Evolutionary conservation across 2,113 vertebrate genomes (phyloP), one percentile per base, ranked within the genome.

Genomic region (Barbus barbus): DNA sequence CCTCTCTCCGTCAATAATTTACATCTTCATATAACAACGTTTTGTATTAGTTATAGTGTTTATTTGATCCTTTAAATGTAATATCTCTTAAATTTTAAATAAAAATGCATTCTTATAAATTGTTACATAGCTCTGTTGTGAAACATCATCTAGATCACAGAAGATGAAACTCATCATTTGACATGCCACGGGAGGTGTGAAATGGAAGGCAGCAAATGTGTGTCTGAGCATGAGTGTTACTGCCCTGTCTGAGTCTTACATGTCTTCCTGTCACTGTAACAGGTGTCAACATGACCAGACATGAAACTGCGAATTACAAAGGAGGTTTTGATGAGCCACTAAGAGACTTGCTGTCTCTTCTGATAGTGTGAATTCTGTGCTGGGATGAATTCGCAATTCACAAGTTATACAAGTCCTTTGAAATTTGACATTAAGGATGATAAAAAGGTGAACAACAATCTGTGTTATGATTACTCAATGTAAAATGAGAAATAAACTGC

Each of bases 251-350:
- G 26, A 26, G 11, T 38, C 51, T 78, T 28, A 36, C 28, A 84
- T 22, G 31, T 83, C 67, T 75, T 79, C 33, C 65, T 74, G 63
- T 72, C 44, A 48, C 31, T 51, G 24, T 28, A 51, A n/a, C 82
- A 72, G 53, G 74, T 13, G 46, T 73, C 51, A 33, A 78, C 90
- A 89, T 88, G 89, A 75, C 84, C 85, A 88, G 89, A 78, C 91
- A 89, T 28, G 88, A 81, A 41, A 33, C 20, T 9, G 18, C 75
- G 44, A 33, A 18, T 53, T 41, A 73, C 28, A 33, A 38, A 7
- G 3, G 46, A 53, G 46, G 67, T 48, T 38, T 14, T 56, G 56
- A 61, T 31, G 28, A 28, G 36, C 26, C 78, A 79, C 28, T 63
- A 41, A 31, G 58, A 12, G 18, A 71, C 33, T 38, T 38, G 53